These are phyloP conservation scores for Bovichtus variegatus DNA, from an alignment of 2,797 vertebrate genomes.

Conservation along the genomic window DNA sequence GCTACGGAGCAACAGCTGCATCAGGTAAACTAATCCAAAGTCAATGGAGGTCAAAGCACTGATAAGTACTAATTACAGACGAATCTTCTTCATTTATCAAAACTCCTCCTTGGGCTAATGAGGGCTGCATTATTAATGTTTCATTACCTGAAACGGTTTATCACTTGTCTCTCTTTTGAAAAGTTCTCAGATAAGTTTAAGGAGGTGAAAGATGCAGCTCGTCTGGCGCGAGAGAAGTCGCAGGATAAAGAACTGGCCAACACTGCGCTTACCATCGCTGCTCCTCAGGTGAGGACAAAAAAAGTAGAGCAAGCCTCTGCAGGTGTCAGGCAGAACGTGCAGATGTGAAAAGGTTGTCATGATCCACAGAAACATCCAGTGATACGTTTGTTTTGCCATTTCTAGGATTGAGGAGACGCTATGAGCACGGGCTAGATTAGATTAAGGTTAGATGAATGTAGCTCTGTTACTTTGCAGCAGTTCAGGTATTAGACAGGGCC, in stretches of 20 bases:
- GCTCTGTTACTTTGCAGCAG: constrained; percentile 28
- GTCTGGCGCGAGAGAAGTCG: constrained; percentile 93
- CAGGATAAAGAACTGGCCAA: constrained; percentile 96
- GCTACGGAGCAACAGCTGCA: constrained; percentile 96
- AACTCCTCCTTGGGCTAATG: neutral
- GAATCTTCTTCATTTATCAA: neutral
- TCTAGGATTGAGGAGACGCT: constrained; percentile 1
- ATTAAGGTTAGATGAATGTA: constrained; percentile 35
- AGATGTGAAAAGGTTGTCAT: neutral
- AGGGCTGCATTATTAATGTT: constrained; percentile 12
- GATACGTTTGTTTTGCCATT: neutral
- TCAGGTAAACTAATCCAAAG: constrained; percentile 85
- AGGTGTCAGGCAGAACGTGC: neutral
- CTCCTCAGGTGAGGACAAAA: constrained; percentile 89
- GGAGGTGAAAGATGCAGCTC: constrained; percentile 94
- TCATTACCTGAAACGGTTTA: constrained; percentile 3
- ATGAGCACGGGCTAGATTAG: constrained; percentile 29
- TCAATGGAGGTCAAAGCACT: neutral
- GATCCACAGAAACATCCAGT: constrained; percentile 7
- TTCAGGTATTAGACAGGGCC: constrained; percentile 26
- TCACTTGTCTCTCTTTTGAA: constrained; percentile 33
- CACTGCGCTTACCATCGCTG: constrained; percentile 89
- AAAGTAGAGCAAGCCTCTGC: constrained; percentile 33
- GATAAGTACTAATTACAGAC: neutral
- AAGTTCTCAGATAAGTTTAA: constrained; percentile 98